These are phyloP conservation scores for Synanthedon formicaeformis DNA, from an alignment of 2,888 invertebrate genomes.

Conservation along the genomic window DNA sequence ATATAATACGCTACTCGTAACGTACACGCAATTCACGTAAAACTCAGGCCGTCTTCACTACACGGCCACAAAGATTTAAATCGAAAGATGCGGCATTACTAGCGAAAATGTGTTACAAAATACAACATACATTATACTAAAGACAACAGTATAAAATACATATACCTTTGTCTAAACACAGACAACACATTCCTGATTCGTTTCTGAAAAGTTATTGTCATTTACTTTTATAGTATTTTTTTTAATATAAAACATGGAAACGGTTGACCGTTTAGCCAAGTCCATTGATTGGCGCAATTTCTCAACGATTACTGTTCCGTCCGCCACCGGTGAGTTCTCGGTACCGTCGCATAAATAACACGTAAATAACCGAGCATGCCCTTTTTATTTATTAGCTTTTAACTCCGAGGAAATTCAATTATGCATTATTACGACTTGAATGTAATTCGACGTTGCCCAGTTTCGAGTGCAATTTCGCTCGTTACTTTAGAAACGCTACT, in stretches of 20 bases:
- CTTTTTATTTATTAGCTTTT: conserved; percentile 3
- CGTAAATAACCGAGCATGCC: conserved; percentile 21
- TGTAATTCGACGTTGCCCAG: neutral
- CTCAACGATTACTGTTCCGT: conserved; percentile 24
- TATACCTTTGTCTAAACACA: no score
- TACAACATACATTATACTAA: no score
- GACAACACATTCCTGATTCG: no score
- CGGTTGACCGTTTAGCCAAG: neutral
- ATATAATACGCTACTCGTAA: no score
- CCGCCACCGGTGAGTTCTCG: conserved; percentile 28
- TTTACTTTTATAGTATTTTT: no score
- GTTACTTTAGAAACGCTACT: neutral
- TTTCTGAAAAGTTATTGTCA: no score
- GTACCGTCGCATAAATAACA: conserved; percentile 38
- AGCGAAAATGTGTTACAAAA: no score
- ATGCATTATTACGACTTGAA: neutral
- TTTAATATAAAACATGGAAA: neutral
- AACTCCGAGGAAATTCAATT: neutral
- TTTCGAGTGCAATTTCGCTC: neutral
- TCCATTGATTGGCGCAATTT: conserved; percentile 26
- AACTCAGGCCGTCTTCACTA: no score
- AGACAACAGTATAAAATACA: no score
- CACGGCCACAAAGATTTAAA: no score
- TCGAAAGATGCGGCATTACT: no score
- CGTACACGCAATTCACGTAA: no score